A percentile compares a stretch with the other conserved stretches of the same genome.
These are phyloP conservation scores for Tragelaphus buxtoni DNA, from an alignment of 2,113 vertebrate species.

Conservation along the genomic window DNA sequence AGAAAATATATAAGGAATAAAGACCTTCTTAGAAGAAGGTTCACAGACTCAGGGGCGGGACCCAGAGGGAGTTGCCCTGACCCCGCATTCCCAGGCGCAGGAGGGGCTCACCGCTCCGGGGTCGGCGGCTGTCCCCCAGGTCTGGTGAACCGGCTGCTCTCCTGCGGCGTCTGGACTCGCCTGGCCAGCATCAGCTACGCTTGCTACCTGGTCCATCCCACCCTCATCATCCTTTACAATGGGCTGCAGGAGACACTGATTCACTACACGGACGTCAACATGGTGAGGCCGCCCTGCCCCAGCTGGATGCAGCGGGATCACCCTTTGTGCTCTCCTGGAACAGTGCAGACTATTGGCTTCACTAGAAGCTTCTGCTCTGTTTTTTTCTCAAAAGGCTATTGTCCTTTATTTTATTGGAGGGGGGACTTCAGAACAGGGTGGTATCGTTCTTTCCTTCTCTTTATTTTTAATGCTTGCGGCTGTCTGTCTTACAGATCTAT, in stretches of 20 bases:
- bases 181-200: slow-evolving; percentile 87
- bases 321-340: background rate
- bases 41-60: background rate
- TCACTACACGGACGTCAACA: slow-evolving; percentile 86
- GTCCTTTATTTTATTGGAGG: background rate
- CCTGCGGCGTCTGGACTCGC: slow-evolving; percentile 80
- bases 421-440: background rate
- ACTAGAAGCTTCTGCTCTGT: background rate
- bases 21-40: background rate
- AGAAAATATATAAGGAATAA: background rate
- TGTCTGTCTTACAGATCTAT: background rate
- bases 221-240: slow-evolving; percentile 85
- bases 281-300: slow-evolving; percentile 77
- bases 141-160: slow-evolving; percentile 80
- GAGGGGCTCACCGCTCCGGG: fast-evolving
- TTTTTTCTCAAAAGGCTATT: background rate
- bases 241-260: slow-evolving; percentile 86
- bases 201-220: slow-evolving; percentile 86
- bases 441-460: background rate
- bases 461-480: background rate
- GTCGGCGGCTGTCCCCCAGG: slow-evolving; percentile 62
- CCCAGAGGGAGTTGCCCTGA: fast-evolving
- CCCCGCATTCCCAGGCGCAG: fast-evolving
- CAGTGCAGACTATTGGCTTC: background rate
- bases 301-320: fast-evolving